Evolutionary conservation across 2,797 vertebrate genomes (phyloP).

Genomic region (Enteromius argenteus): DNA sequence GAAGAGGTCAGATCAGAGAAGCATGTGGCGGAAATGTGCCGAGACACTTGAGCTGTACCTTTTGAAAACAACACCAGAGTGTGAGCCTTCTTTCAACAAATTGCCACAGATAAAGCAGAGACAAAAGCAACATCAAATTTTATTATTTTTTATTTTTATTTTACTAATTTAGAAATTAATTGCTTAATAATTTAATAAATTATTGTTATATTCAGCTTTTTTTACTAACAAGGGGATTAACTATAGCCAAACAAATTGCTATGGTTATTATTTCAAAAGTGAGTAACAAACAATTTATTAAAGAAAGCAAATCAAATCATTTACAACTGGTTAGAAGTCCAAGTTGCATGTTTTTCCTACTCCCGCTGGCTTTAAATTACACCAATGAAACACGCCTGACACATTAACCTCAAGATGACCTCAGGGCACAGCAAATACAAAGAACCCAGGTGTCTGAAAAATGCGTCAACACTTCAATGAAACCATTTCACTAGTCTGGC

Average conservation of each 20-base stretch:
- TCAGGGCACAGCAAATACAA: neutral
- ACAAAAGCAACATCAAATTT: slow-evolving; percentile 7
- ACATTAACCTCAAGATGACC: slow-evolving; percentile 36
- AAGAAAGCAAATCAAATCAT: neutral
- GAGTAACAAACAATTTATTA: neutral
- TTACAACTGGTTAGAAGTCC: neutral
- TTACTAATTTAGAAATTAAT: too few relatives aligned
- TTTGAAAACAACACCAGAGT: neutral
- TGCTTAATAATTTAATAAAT: too few relatives aligned
- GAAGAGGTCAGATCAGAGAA: slow-evolving; percentile 21
- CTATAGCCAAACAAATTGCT: too few relatives aligned
- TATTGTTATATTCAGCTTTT: too few relatives aligned
- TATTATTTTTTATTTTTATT: too few relatives aligned
- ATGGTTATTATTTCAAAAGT: neutral
- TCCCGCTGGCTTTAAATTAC: neutral
- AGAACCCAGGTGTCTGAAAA: slow-evolving; percentile 10
- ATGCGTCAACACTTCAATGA: neutral
- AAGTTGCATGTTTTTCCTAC: neutral
- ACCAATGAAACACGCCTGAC: slow-evolving; percentile 18
- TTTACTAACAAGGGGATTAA: too few relatives aligned
- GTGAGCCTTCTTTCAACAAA: neutral
- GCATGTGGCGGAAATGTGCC: neutral
- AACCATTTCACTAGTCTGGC: slow-evolving; percentile 10
- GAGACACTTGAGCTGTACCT: neutral
- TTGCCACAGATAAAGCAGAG: neutral